These are phyloP conservation scores for Pollimyrus isidori DNA, from an alignment of 2,113 vertebrate genomes.

Conservation along the genomic window DNA sequence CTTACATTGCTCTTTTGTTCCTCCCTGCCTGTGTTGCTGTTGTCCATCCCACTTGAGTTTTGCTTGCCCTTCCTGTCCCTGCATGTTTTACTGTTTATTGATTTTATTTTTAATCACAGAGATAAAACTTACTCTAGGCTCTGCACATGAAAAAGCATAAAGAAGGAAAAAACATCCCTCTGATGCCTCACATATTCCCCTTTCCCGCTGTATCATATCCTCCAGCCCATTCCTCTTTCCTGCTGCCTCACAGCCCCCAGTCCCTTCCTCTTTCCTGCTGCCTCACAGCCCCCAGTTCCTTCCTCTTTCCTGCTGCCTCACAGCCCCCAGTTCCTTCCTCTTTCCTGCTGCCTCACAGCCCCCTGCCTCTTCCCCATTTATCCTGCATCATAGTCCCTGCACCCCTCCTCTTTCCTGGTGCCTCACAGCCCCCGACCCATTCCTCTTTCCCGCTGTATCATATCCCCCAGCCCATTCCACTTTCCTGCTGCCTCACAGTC, in stretches of 20 bases:
- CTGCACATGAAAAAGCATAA: not conserved
- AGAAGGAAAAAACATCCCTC: not conserved
- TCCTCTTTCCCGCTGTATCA: not conserved
- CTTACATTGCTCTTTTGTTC: not conserved
- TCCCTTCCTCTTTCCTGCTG: rapidly evolving
- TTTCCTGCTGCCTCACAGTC: not conserved
- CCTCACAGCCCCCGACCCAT: not conserved
- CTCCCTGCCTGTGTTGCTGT: not conserved
- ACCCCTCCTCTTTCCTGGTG: not conserved
- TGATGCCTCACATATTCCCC: not conserved
- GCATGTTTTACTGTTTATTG: not conserved
- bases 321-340: rapidly evolving
- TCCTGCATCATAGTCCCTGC: not conserved
- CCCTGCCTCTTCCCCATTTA: not conserved
- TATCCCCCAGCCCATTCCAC: not conserved
- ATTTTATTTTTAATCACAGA: not conserved
- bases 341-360: not conserved
- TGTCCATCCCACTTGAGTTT: not conserved
- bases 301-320: not conserved
- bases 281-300: not conserved
- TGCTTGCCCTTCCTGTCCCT: not conserved
- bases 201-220: not conserved
- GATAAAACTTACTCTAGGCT: not conserved
- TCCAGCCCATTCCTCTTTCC: not conserved
- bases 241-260: not conserved